Evolutionary conservation across 2,888 invertebrate species (phyloP), one percentile per base, ranked within the genome.

Genomic region (Orgyia antiqua): DNA sequence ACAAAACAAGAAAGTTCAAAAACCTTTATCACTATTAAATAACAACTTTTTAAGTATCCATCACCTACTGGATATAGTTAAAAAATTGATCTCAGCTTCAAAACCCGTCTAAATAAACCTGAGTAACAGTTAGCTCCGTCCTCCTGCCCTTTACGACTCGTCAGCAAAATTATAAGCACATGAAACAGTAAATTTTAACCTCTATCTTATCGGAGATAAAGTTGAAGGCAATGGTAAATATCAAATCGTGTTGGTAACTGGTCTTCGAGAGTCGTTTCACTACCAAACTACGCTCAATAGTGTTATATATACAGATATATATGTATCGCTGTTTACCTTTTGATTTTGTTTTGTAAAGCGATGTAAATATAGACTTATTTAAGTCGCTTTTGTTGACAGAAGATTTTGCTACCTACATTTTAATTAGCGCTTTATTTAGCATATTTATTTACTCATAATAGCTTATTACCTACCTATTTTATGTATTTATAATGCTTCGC

Each of bases 261-360:
- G 69, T 71, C 47, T 49, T 47, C 45, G 52, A 59, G 63, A 65
- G 57, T 56, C 54, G 65, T 57, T 44, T 59, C 49, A 69, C 71
- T 71, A 68, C 71, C 56, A 68, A 58, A 64, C 64, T 72, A 71
- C 71, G 67, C 71, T 51, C 45, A 37, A 48, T 54, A 49, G 49
- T 30, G 20, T n/a, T n/a, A n/a, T n/a, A n/a, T n/a, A n/a, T n/a
- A n/a, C n/a, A n/a, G n/a, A n/a, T 53, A 23, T 48, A 48, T 45
- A 46, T 47, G 33, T 57, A 47, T 54, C 17, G 21, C 24, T 57
- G 52, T 56, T 59, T 56, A 45, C 45, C 48, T 15, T 23, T 56
- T 32, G 21, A 17, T 34, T 41, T 31, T 39, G 36, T 46, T 50
- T 40, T 49, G 40, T 49, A 48, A 15, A 15, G 4, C 4, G 4